phyloP scores from a whole-genome alignment of 2,113 vertebrate species.

The Varanus komodoensis region DNA sequence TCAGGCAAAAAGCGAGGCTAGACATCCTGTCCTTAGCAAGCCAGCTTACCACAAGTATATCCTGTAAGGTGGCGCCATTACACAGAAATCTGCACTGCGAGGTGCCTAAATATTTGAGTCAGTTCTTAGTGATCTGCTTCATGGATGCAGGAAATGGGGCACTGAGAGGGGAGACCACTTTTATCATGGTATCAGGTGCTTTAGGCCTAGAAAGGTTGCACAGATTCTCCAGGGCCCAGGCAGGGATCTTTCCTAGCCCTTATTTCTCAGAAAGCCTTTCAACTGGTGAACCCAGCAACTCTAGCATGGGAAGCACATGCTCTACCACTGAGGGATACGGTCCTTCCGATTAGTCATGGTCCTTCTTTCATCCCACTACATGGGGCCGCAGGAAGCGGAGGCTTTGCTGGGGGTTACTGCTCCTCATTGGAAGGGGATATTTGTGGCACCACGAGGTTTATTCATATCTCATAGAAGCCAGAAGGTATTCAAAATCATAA shows the following conservation, averaged over 20 bases:
- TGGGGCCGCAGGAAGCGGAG: neutral
- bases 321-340: neutral
- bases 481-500: neutral
- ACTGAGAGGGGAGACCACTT: too few species aligned
- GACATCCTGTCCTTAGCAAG: neutral
- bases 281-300: neutral
- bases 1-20: neutral
- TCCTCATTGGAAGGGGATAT: neutral
- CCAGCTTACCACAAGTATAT: neutral
- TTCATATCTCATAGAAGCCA: neutral
- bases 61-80: too few species aligned
- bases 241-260: neutral
- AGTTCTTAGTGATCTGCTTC: neutral
- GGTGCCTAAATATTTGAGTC: neutral
- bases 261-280: neutral
- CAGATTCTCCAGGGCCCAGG: neutral
- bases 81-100: neutral
- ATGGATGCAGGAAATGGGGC: too few species aligned
- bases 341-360: neutral
- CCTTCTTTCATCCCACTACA: neutral
- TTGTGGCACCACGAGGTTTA: neutral
- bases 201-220: too few species aligned
- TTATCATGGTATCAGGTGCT: neutral
- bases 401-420: neutral
- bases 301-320: neutral